Conservation (phyloP, 2,888 invertebrate species). For the Dysmachus trigonus region DNA sequence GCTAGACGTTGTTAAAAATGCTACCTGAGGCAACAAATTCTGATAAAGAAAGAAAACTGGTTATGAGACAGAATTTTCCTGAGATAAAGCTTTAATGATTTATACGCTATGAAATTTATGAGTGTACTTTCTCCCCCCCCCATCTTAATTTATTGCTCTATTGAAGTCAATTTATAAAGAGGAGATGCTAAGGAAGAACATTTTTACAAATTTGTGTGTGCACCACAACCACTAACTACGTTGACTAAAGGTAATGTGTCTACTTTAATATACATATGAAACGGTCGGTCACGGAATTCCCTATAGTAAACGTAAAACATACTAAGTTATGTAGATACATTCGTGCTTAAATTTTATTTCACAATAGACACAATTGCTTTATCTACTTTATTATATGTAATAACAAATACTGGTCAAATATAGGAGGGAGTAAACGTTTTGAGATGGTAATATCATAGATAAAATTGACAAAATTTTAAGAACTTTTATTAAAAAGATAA, state of each 20-base stretch:
- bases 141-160: slow-evolving; percentile 1
- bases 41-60: slow-evolving; percentile 3
- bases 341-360: too few relatives aligned
- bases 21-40: slow-evolving; percentile 26
- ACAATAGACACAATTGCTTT: too few relatives aligned
- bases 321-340: too few relatives aligned
- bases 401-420: too few relatives aligned
- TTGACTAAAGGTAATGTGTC: not conserved
- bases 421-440: too few relatives aligned
- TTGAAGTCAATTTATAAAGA: not conserved
- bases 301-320: too few relatives aligned
- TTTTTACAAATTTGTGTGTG: not conserved
- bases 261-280: not conserved
- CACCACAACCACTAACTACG: not conserved
- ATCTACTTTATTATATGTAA: too few relatives aligned
- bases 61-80: not conserved
- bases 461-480: too few relatives aligned
- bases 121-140: not conserved
- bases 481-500: too few relatives aligned
- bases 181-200: not conserved
- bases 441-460: too few relatives aligned
- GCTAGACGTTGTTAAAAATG: not conserved
- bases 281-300: too few relatives aligned
- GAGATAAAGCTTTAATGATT: slow-evolving; percentile 3
- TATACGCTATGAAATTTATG: slow-evolving; percentile 3